phyloP scores from a whole-genome alignment of 2,113 vertebrate genomes.

The Glaucomys volans region DNA sequence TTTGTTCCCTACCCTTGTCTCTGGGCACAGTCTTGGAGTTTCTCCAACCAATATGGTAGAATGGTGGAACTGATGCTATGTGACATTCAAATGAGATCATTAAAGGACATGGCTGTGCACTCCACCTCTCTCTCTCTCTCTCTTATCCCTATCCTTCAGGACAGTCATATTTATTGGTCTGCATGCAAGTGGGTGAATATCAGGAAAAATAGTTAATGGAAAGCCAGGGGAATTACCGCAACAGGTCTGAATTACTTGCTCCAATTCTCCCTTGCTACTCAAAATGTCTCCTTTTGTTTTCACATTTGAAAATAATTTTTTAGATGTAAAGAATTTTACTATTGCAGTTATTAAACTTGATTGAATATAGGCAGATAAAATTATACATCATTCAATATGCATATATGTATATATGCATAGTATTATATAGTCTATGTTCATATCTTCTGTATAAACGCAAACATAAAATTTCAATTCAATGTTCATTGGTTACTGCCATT shows the following conservation, averaged over 20 bases:
- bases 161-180: neutral
- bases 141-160: neutral
- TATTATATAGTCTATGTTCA: neutral
- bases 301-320: too few species aligned
- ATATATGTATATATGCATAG: neutral
- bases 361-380: neutral
- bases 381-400: too few species aligned
- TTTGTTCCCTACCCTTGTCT: neutral
- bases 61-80: neutral
- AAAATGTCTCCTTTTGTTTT: neutral
- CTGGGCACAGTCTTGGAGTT: neutral
- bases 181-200: neutral
- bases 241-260: neutral
- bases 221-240: neutral
- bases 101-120: neutral
- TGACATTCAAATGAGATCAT: neutral
- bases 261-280: neutral
- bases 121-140: neutral
- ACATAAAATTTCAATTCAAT: slow-evolving; percentile 44
- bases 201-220: neutral
- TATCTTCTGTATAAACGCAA: neutral
- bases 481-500: slow-evolving; percentile 21
- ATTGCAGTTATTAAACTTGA: slow-evolving; percentile 9
- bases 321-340: slow-evolving; percentile 21
- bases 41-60: neutral